Conservation (phyloP, 2,113 vertebrate genomes). For the Cololabis saira region DNA sequence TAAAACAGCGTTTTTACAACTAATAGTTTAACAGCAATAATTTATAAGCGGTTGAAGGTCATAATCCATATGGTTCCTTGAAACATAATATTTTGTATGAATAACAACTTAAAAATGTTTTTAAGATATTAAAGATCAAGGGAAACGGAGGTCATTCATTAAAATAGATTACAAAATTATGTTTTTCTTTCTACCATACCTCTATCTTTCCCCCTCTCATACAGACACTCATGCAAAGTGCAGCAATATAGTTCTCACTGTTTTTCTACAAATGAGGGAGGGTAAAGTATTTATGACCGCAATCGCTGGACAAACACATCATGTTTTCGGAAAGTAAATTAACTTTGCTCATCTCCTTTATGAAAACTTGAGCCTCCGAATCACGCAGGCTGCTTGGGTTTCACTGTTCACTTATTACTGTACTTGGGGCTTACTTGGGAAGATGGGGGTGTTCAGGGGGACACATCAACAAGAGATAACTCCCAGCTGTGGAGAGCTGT, state of each 20-base stretch:
- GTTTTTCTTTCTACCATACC: not conserved
- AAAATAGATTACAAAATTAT: not conserved
- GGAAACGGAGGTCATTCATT: not conserved
- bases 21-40: constrained; percentile 2
- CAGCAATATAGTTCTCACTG: constrained; percentile 32
- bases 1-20: not conserved
- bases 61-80: too few relatives aligned
- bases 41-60: not conserved
- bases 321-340: constrained; percentile 61
- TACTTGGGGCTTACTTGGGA: constrained; percentile 26
- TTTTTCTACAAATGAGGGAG: constrained; percentile 23
- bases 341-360: constrained; percentile 71
- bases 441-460: constrained; percentile 18
- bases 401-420: constrained; percentile 69
- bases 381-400: constrained; percentile 58
- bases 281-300: constrained; percentile 47
- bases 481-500: constrained; percentile 65
- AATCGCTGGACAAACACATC: constrained; percentile 58
- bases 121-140: not conserved
- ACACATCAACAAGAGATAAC: constrained; percentile 56
- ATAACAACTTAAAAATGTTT: too few relatives aligned
- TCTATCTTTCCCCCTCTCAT: not conserved
- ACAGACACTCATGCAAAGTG: constrained; percentile 1
- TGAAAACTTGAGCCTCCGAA: constrained; percentile 69
- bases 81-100: too few relatives aligned